Conservation (phyloP, 2,888 invertebrate species). For the Hipparchia semele region DNA sequence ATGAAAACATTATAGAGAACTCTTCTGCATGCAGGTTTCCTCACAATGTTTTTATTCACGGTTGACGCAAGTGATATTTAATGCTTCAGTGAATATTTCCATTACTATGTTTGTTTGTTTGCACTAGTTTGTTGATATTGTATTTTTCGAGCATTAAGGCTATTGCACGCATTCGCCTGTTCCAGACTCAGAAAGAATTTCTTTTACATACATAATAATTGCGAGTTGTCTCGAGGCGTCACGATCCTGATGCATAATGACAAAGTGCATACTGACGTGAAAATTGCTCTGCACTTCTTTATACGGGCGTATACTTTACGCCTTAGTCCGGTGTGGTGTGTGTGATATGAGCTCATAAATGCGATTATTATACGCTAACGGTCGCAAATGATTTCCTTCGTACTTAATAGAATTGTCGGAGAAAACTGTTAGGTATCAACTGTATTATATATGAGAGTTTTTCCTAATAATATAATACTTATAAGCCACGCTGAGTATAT, state of each 20-base stretch:
- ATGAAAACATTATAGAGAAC: too few species aligned
- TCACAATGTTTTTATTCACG: too few species aligned
- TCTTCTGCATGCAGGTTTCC: too few species aligned
- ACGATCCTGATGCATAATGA: slow-evolving; percentile 82
- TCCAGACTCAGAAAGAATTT: slow-evolving; percentile 72
- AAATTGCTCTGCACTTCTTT: slow-evolving; percentile 74
- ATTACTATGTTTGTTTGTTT: too few species aligned
- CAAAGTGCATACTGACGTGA: slow-evolving; percentile 81
- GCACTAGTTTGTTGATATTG: too few species aligned
- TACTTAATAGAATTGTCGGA: not conserved
- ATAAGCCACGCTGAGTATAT: too few species aligned
- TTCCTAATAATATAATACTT: too few species aligned
- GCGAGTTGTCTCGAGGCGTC: slow-evolving; percentile 82
- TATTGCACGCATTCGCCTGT: slow-evolving; percentile 60
- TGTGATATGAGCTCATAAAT: slow-evolving; percentile 26
- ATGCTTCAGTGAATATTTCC: too few species aligned
- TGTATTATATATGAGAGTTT: too few species aligned
- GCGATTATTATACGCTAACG: slow-evolving; percentile 30
- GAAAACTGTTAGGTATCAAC: too few species aligned
- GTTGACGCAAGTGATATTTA: too few species aligned
- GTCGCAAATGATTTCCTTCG: slow-evolving; percentile 10
- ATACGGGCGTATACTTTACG: slow-evolving; percentile 45
- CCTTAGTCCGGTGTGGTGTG: slow-evolving; percentile 23
- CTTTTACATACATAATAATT: slow-evolving; percentile 83
- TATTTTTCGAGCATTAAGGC: slow-evolving; percentile 26